Evolutionary conservation across 2,888 invertebrate species (phyloP), one percentile per base, ranked within the genome.

Genomic region (Cantharis nigra): DNA sequence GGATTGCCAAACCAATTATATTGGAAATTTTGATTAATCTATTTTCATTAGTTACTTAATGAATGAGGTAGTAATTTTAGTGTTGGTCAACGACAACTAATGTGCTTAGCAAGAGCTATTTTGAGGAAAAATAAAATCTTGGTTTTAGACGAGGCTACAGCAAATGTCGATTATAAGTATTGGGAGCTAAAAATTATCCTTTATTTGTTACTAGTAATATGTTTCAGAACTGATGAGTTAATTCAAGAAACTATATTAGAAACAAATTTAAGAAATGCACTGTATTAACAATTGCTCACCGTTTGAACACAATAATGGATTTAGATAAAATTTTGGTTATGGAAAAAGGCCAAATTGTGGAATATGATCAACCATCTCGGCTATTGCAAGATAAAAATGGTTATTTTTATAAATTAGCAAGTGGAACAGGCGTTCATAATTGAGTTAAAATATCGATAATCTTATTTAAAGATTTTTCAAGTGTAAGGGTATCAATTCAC

Each of bases 241-340:
- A 97, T 97, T 83, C 97, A 97, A 87, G 91, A 90, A 85, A 95
- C 96, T 0, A 96, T n/a, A n/a, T 97, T 74, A 91, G 96, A 72
- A 90, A 90, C 49, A 94, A 94, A 84, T 97, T 97, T 86, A 90
- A 91, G 13, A 89, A 93, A 14, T 97, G 96, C 87, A 97, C 97
- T 0, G 97, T 97, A 9, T 88, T 97, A 69, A 97, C 97, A 0
- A 96, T 97, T 63, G 97, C 97, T 5, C 97, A 97, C 88, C 91
- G 97, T 28, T 90, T 98, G 28, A 94, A 97, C 86, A 97, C 97
- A 0, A 95, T 98, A 79, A 97, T 97, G 94, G 97, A 98, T 88
- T 96, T 96, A 0, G 96, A 97, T 89, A 91, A 94, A 78, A 94
- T 97, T 18, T 90, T 97, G 85, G 96, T 97, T 3, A 94, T 97